Conservation (phyloP, 2,113 vertebrate genomes). For the Sceloporus tristichus region DNA sequence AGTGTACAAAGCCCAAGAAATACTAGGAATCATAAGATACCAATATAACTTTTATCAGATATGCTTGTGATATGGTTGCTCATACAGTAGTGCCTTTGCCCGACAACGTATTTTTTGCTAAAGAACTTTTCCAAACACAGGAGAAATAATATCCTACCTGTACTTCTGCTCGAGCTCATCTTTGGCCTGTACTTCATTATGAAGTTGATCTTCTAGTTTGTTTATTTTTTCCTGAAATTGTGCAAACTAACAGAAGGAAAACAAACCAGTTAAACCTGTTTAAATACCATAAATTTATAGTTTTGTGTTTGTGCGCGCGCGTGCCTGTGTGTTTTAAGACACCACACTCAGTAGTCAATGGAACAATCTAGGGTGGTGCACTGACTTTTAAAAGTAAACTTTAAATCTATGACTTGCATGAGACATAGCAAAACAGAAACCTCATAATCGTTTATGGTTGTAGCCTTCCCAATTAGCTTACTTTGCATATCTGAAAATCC, state of each 20-base stretch:
- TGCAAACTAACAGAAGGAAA: constrained; percentile 71
- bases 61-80: neutral
- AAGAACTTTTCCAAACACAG: constrained; percentile 7
- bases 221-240: constrained; percentile 91
- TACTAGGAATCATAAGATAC: neutral
- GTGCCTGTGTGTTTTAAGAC: neutral
- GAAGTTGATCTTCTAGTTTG: constrained; percentile 90
- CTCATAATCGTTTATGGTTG: neutral
- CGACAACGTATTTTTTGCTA: neutral
- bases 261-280: constrained; percentile 41
- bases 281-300: neutral
- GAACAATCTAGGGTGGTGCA: neutral
- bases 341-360: neutral
- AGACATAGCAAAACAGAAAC: neutral
- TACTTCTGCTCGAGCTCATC: constrained; percentile 93
- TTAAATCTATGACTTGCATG: neutral
- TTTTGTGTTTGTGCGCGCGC: too few species aligned
- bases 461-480: neutral
- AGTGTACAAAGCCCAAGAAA: neutral
- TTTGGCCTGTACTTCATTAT: constrained; percentile 90
- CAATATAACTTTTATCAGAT: too few species aligned
- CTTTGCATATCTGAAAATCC: neutral
- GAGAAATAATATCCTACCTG: constrained; percentile 80
- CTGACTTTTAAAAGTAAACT: neutral
- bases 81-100: neutral